Evolutionary conservation across 2,888 invertebrate genomes (phyloP).

Genomic region (Oscheius sp.): DNA sequence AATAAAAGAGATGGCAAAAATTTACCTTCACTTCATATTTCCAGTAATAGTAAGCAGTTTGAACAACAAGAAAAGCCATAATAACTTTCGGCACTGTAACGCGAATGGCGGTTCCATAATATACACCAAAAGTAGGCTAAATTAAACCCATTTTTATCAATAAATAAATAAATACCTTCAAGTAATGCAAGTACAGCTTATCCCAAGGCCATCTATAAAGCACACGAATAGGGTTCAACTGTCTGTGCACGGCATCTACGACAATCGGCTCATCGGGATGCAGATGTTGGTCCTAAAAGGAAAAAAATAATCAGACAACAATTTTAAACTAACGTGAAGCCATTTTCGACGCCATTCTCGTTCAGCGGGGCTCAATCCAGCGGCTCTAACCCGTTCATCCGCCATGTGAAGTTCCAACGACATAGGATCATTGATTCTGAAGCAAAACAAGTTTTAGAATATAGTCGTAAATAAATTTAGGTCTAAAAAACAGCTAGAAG

Average conservation of each 20-base stretch:
- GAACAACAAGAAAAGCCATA: slow-evolving; percentile 59
- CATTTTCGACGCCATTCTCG: slow-evolving; percentile 70
- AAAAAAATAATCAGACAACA: not conserved
- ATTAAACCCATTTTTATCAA: slow-evolving; percentile 4
- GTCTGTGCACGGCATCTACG: slow-evolving; percentile 71
- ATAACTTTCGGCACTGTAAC: slow-evolving; percentile 67
- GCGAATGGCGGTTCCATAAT: slow-evolving; percentile 66
- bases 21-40: slow-evolving; percentile 70
- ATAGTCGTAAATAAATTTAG: slow-evolving; percentile 1
- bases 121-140: slow-evolving; percentile 70
- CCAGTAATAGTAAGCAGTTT: slow-evolving; percentile 68
- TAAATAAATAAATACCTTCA: slow-evolving; percentile 45
- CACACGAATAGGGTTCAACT: slow-evolving; percentile 71
- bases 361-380: slow-evolving; percentile 70
- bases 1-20: not conserved
- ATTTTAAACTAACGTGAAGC: slow-evolving; percentile 41
- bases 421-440: slow-evolving; percentile 69
- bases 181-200: slow-evolving; percentile 68
- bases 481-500: too few relatives aligned
- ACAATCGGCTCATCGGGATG: slow-evolving; percentile 73
- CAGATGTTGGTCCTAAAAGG: slow-evolving; percentile 68
- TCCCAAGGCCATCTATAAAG: slow-evolving; percentile 71
- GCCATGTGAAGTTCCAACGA: slow-evolving; percentile 72
- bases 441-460: slow-evolving; percentile 12
- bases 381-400: slow-evolving; percentile 63